Evolutionary conservation across 2,888 invertebrate species (phyloP), one percentile per base, ranked within the genome.

Genomic region (Agriopis marginaria): DNA sequence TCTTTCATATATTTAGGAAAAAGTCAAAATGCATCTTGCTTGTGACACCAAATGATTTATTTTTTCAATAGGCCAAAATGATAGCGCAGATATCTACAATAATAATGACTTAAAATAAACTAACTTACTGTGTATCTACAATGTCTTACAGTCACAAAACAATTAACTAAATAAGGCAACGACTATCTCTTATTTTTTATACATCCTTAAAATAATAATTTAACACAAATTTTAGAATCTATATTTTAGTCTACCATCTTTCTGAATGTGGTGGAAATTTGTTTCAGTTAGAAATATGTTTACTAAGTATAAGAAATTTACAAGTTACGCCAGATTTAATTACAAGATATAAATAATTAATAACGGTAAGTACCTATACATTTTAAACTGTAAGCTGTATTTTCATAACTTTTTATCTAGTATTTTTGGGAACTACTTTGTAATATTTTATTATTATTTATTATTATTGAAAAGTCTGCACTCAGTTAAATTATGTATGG

Each of bases 131-230:
- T 81, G 82, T 93, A 93, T 92, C 92, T 93, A 93, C 91, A 92
- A 85, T 88, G 87, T 91, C 89, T 93, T 92, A 91, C 86, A 91
- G 89, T 92, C 90, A 93, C 89, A 91, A 93, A 94, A 93, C 86
- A 93, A 94, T 89, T 82, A 93, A 93, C 92, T 93, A 93, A 94
- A 93, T 93, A 94, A 94, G 93, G 94, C 94, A 94, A 93, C 93
- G 89, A 92, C 93, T 93, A 93, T 92, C 89, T 84, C 89, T 89
- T 92, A 91, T 78, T 84, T 86, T 86, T 84, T 91, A 89, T 90
- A 90, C 86, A 88, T 89, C 80, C 80, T 76, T 84, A 82, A 79
- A 70, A 67, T 80, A 86, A 83, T 63, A 66, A 65, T 63, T 45
- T 61, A 63, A 74, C 72, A 68, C 56, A 62, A 44, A 58, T 58